These are phyloP conservation scores for Gallirallus australis DNA, from an alignment of 2,797 vertebrate species.

Conservation along the genomic window DNA sequence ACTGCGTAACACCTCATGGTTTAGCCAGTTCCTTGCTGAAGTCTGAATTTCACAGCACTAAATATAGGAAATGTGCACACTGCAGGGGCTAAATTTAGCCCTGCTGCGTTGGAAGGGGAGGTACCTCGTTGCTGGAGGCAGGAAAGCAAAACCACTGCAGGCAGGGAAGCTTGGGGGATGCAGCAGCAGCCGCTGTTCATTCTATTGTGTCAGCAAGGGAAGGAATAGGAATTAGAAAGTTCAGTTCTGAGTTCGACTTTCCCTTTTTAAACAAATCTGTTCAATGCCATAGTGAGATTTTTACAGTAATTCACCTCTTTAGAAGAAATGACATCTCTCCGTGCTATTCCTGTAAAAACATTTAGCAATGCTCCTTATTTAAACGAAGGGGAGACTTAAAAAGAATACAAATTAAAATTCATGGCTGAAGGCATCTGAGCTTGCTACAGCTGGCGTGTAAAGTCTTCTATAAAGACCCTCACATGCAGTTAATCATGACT, in stretches of 20 bases:
- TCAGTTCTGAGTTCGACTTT: not conserved
- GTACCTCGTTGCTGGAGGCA: slow-evolving; percentile 5
- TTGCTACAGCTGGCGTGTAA: not conserved
- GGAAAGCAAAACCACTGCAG: slow-evolving; percentile 33
- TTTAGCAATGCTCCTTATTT: slow-evolving; percentile 6
- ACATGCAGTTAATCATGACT: not conserved
- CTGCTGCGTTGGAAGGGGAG: slow-evolving; percentile 52
- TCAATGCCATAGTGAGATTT: not conserved
- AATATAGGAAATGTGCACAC: slow-evolving; percentile 71
- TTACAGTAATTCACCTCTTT: not conserved
- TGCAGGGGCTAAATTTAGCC: slow-evolving; percentile 71
- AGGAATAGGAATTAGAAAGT: not conserved
- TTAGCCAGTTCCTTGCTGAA: slow-evolving; percentile 49
- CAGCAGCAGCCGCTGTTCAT: not conserved
- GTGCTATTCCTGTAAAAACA: not conserved
- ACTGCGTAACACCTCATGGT: slow-evolving; percentile 36
- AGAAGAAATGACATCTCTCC: not conserved
- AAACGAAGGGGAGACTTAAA: not conserved
- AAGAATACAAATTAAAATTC: slow-evolving; percentile 25
- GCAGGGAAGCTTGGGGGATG: slow-evolving; percentile 7
- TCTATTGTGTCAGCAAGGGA: not conserved
- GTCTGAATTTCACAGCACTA: slow-evolving; percentile 69
- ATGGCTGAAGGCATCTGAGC: not conserved
- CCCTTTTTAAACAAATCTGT: not conserved
- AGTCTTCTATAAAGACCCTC: not conserved